Conservation (phyloP, 2,797 vertebrate species). For the Acrocephalus scirpaceus region DNA sequence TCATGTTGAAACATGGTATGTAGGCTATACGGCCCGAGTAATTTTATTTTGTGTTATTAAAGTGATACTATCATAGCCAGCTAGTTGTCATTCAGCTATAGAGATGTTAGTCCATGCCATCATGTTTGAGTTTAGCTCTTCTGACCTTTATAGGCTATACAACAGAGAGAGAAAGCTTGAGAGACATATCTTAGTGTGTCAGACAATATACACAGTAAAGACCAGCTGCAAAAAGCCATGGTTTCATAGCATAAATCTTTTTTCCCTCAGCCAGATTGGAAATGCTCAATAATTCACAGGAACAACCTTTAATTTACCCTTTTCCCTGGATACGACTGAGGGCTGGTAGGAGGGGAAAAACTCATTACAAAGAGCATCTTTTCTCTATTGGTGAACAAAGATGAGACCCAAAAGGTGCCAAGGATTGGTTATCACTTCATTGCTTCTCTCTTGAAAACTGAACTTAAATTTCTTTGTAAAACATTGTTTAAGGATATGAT, state of each 20-base stretch:
- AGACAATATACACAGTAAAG: slow-evolving; percentile 36
- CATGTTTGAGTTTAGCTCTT: slow-evolving; percentile 65
- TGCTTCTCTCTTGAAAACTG: slow-evolving; percentile 17
- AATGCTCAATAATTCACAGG: slow-evolving; percentile 68
- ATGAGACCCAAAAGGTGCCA: neutral
- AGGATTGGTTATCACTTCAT: neutral
- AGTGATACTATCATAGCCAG: slow-evolving; percentile 41
- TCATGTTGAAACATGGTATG: slow-evolving; percentile 9
- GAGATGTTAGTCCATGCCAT: slow-evolving; percentile 31
- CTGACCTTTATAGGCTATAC: slow-evolving; percentile 66
- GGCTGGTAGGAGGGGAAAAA: slow-evolving; percentile 42
- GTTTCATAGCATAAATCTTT: slow-evolving; percentile 66
- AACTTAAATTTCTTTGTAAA: neutral
- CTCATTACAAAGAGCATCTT: slow-evolving; percentile 36
- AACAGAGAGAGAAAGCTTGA: slow-evolving; percentile 28
- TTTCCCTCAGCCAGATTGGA: slow-evolving; percentile 52
- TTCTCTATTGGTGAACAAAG: slow-evolving; percentile 29
- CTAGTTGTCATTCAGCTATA: slow-evolving; percentile 39
- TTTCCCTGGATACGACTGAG: slow-evolving; percentile 50
- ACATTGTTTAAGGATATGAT: neutral
- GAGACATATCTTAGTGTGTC: slow-evolving; percentile 49
- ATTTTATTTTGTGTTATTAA: slow-evolving; percentile 51
- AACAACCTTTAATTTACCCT: slow-evolving; percentile 68
- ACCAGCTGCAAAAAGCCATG: slow-evolving; percentile 31
- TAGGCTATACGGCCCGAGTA: neutral